Percentiles rank a stretch among this genome's conserved stretches.
These are phyloP conservation scores for Sceloporus tristichus DNA, from an alignment of 2,113 vertebrate genomes.

Conservation along the genomic window DNA sequence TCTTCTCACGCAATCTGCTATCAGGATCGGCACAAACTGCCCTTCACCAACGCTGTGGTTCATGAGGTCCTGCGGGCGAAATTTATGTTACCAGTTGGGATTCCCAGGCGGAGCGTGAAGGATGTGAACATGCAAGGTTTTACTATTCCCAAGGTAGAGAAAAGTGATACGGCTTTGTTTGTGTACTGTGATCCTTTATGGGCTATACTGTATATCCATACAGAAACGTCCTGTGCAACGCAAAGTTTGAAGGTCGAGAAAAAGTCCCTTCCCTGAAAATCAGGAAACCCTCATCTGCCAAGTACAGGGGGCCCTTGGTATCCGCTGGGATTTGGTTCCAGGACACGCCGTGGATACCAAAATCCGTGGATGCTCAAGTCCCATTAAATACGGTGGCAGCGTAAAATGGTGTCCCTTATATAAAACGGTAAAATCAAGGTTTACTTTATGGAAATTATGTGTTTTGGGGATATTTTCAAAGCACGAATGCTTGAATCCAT, in stretches of 20 bases:
- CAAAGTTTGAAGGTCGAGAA: neutral
- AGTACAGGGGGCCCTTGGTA: neutral
- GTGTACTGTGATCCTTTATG: neutral
- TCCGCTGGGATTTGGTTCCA: no score
- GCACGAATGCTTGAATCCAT: no score
- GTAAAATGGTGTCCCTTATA: no score
- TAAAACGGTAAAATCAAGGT: no score
- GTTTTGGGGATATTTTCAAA: no score
- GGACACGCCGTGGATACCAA: no score
- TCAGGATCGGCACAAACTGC: constrained; percentile 55
- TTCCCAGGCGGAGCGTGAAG: neutral
- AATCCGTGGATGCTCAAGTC: no score
- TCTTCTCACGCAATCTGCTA: constrained; percentile 41
- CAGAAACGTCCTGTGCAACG: neutral
- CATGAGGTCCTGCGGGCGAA: constrained; percentile 11
- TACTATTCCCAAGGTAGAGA: constrained; percentile 22
- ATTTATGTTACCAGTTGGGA: constrained; percentile 2
- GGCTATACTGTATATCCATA: neutral
- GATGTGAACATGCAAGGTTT: constrained; percentile 8
- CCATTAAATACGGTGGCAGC: no score
- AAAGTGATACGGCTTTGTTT: neutral
- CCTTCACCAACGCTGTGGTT: constrained; percentile 51
- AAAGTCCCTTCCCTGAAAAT: neutral
- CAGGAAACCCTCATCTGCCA: neutral
- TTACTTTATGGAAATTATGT: no score